phyloP scores from a whole-genome alignment of 2,113 vertebrate species.

The Alligator sinensis region DNA sequence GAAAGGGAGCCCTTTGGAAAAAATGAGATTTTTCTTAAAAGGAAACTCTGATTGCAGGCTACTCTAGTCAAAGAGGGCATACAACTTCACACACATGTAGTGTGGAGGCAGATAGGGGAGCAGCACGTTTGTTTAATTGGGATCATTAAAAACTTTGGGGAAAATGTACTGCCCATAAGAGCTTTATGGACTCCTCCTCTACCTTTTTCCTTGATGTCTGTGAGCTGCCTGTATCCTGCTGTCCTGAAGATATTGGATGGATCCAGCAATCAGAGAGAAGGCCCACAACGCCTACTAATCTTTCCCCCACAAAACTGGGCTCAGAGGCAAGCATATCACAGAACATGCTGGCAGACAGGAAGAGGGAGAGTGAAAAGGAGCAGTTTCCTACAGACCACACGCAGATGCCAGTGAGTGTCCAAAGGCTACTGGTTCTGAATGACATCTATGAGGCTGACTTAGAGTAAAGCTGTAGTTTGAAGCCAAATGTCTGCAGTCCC shows the following conservation, averaged over 20 bases:
- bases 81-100: constrained; percentile 27
- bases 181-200: not conserved
- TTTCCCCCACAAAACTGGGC: not conserved
- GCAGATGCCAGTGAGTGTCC: not conserved
- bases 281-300: not conserved
- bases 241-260: not conserved
- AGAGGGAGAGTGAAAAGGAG: not conserved
- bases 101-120: not conserved
- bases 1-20: constrained; percentile 63
- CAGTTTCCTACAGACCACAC: not conserved
- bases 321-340: not conserved
- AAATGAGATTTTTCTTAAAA: constrained; percentile 67
- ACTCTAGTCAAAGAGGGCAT: constrained; percentile 52
- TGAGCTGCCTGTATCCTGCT: not conserved
- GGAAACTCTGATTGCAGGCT: constrained; percentile 15
- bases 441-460: rapidly evolving
- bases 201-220: not conserved
- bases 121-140: not conserved
- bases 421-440: rapidly evolving
- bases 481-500: rapidly evolving
- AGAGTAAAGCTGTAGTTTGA: rapidly evolving
- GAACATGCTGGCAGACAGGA: not conserved
- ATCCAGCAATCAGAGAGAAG: rapidly evolving
- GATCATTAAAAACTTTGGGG: not conserved
- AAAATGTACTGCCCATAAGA: not conserved